phyloP scores from a whole-genome alignment of 2,888 invertebrate species.

The Lycophotia porphyrea region DNA sequence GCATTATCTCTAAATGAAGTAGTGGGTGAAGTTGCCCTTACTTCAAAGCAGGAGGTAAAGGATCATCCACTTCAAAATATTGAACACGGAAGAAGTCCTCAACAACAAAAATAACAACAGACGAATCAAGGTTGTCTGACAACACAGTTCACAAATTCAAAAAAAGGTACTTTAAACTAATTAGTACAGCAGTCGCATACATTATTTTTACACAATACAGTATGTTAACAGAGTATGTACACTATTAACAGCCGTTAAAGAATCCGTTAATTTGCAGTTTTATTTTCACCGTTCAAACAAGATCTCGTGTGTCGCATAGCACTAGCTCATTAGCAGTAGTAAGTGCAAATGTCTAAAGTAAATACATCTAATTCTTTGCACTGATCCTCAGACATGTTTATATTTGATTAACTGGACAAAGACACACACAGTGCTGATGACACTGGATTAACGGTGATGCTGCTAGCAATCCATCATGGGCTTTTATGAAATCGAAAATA shows the following conservation, averaged over 20 bases:
- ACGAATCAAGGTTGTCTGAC: not conserved
- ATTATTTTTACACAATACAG: not conserved
- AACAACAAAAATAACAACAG: too few species aligned
- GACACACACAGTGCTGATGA: conserved; percentile 49
- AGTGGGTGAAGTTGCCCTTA: not conserved
- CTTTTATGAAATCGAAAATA: conserved; percentile 54
- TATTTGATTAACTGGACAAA: conserved; percentile 62
- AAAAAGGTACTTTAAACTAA: not conserved
- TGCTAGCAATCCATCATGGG: conserved; percentile 42
- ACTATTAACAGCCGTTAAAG: conserved; percentile 9
- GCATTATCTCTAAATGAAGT: too few species aligned
- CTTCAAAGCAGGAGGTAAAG: not conserved
- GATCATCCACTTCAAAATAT: not conserved
- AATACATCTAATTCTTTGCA: conserved; percentile 40
- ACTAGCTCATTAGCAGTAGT: conserved; percentile 36
- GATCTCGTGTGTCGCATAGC: conserved; percentile 10
- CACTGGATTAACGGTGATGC: conserved; percentile 44
- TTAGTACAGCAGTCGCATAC: not conserved
- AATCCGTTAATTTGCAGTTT: conserved; percentile 24
- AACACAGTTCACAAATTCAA: not conserved
- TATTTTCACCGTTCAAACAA: conserved; percentile 38
- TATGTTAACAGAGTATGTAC: not conserved
- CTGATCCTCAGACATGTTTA: conserved; percentile 22
- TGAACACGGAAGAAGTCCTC: not conserved
- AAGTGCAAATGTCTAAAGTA: conserved; percentile 38